Base-by-base conservation (phyloP, 2,888 invertebrate genomes). In the Athalia cordata region DNA sequence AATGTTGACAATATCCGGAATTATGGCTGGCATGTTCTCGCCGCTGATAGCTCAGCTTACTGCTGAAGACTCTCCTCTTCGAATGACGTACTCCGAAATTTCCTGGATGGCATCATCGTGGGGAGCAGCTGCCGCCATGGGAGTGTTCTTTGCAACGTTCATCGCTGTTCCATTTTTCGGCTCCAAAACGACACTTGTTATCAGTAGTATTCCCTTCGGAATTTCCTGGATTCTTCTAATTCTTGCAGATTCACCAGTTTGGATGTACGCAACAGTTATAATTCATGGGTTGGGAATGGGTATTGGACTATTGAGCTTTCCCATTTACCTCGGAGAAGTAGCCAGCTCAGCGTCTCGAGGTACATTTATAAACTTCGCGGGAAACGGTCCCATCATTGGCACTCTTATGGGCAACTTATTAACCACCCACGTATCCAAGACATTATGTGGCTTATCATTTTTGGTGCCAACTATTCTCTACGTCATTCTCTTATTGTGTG, bases 321-420 rank as follows among this genome's bases (percentile, higher is more conserved):
- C 75, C 0, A 79, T 87, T 3, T 88, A 85, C 80, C 76, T 87
- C n/a, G 87, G 86, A 0, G 88, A 88, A 52, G 83, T 87, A 8
- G 83, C 86, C 1, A 81, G 83, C n/a, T 85, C 86, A 3, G 82
- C 79, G 4, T 89, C 88, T 5, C 84, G 89, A 0, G 89, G 89
- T 5, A 83, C 84, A 9, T 75, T 86, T 57, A 80, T 86, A 11
- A 79, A 81, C 13, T 3, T 75, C 6, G 61, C 52, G 5, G 7
- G 57, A 6, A 78, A n/a, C 50, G 76, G 67, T 11, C 13, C 67
- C 11, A 8, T 43, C 4, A 3, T 59, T 3, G 78, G 76, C 13
- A 13, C 43, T 15, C 8, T 50, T 8, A n/a, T 77, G 3, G 76
- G 76, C 15, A 77, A 66, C 57, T 4, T 57, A 4, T 55, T 78